Evolutionary conservation across 2,888 invertebrate species (phyloP).

Genomic region (Drosophila birchii): DNA sequence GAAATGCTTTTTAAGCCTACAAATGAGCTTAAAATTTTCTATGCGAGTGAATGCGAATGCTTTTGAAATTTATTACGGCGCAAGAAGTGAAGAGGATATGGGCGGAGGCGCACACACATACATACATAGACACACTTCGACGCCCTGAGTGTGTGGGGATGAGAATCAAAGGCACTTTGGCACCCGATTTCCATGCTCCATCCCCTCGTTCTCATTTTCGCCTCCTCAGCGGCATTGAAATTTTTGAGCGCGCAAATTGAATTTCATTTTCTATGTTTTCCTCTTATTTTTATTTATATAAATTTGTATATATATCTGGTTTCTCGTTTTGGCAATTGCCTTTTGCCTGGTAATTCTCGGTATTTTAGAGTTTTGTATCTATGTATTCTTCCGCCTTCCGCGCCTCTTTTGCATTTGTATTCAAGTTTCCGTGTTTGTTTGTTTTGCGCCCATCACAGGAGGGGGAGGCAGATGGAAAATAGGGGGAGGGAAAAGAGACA

Average conservation of each 20-base stretch:
- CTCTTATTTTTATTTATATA: constrained; percentile 30
- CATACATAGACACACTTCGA: constrained; percentile 14
- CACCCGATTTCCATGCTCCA: constrained; percentile 23
- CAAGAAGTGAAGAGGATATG: constrained; percentile 19
- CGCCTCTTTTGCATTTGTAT: constrained; percentile 28
- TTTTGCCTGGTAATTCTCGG: constrained; percentile 65
- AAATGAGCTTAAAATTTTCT: constrained; percentile 84
- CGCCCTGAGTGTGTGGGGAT: constrained; percentile 18
- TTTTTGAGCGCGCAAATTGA: constrained; percentile 72
- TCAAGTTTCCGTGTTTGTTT: constrained; percentile 43
- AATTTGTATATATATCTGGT: constrained; percentile 20
- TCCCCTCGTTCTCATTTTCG: constrained; percentile 15
- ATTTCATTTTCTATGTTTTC: constrained; percentile 75
- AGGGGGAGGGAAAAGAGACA: constrained; percentile 4
- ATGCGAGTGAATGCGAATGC: constrained; percentile 82
- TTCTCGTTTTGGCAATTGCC: constrained; percentile 57
- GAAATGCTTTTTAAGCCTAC: constrained; percentile 79
- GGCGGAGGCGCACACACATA: constrained; percentile 19
- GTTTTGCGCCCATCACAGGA: constrained; percentile 36
- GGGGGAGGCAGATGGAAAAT: not conserved
- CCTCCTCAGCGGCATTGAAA: constrained; percentile 55
- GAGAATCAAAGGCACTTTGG: constrained; percentile 59
- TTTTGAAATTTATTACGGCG: constrained; percentile 78
- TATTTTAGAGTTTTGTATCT: constrained; percentile 50
- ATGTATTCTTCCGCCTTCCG: constrained; percentile 18